phyloP scores from a whole-genome alignment of 1,140 invertebrate species.

The Doryteuthis pealeii region DNA sequence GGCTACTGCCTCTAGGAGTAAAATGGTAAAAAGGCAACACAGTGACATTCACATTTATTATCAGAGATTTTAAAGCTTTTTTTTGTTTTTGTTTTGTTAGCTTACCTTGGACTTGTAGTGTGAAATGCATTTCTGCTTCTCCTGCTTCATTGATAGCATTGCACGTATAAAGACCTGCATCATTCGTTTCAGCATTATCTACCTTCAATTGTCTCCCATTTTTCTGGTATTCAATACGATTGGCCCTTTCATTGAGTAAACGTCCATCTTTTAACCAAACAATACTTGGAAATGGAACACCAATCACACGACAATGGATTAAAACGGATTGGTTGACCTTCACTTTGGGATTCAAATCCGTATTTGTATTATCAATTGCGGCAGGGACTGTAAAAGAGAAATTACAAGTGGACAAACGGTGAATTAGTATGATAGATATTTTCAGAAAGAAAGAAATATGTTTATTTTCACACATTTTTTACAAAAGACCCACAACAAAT shows the following conservation, averaged over 20 bases:
- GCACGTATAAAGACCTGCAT: constrained; percentile 50
- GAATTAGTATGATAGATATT: too few relatives aligned
- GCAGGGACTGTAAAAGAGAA: constrained; percentile 52
- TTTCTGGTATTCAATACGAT: constrained; percentile 36
- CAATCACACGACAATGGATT: constrained; percentile 61
- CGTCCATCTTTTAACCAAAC: constrained; percentile 59
- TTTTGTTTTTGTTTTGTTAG: too few relatives aligned
- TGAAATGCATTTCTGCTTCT: constrained; percentile 52
- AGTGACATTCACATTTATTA: too few relatives aligned
- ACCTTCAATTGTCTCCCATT: constrained; percentile 48
- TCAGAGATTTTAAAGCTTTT: too few relatives aligned
- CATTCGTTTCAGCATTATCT: constrained; percentile 31
- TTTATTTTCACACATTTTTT: too few relatives aligned
- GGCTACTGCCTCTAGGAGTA: too few relatives aligned
- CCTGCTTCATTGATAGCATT: constrained; percentile 58
- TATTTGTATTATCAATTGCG: constrained; percentile 35
- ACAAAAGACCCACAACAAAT: too few relatives aligned
- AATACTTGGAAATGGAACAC: constrained; percentile 62
- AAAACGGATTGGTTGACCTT: constrained; percentile 56
- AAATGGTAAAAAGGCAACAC: too few relatives aligned
- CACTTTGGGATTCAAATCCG: constrained; percentile 52
- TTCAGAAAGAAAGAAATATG: too few relatives aligned
- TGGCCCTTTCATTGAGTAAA: constrained; percentile 22
- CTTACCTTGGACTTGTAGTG: constrained; percentile 59
- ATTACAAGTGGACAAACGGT: background rate